Percentiles rank a stretch among this genome's conserved stretches.
Evolutionary conservation across 2,797 vertebrate species (phyloP).

Genomic region (Chelidonichthys spinosus): DNA sequence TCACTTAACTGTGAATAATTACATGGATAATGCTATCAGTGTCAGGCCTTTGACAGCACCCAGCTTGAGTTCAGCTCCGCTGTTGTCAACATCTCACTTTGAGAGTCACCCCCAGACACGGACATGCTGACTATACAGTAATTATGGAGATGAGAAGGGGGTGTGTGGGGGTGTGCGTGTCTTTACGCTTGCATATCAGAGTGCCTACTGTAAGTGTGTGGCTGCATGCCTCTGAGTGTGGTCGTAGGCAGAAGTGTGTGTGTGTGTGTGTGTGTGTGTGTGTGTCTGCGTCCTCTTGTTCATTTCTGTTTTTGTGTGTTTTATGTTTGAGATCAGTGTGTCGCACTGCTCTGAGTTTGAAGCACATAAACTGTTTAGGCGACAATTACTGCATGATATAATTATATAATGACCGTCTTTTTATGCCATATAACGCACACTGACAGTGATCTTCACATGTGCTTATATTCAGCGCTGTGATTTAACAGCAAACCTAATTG

Average conservation of each 20-base stretch:
- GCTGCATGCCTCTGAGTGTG: conserved; percentile 11
- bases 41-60: conserved; percentile 79
- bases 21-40: conserved; percentile 80
- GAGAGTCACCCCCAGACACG: conserved; percentile 76
- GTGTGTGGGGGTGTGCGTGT: conserved; percentile 24
- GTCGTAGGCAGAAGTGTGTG: conserved; percentile 9
- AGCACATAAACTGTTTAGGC: conserved; percentile 61
- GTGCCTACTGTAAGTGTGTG: conserved; percentile 9
- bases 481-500: conserved; percentile 52
- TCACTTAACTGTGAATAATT: conserved; percentile 82
- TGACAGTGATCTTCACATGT: conserved; percentile 58
- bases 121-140: conserved; percentile 79
- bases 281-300: conserved; percentile 30
- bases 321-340: conserved; percentile 43
- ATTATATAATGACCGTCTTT: conserved; percentile 63
- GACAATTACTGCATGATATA: conserved; percentile 61
- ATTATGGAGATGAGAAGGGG: conserved; percentile 79
- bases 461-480: conserved; percentile 29
- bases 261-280: neutral
- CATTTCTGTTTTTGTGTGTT: conserved; percentile 44
- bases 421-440: conserved; percentile 57
- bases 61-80: conserved; percentile 74
- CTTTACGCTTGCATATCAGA: conserved; percentile 27
- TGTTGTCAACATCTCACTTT: conserved; percentile 80
- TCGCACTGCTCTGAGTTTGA: conserved; percentile 32